Percentiles rank a stretch among this genome's conserved stretches.
phyloP scores from a whole-genome alignment of 2,797 vertebrate species.

The Pangasius macronema region DNA sequence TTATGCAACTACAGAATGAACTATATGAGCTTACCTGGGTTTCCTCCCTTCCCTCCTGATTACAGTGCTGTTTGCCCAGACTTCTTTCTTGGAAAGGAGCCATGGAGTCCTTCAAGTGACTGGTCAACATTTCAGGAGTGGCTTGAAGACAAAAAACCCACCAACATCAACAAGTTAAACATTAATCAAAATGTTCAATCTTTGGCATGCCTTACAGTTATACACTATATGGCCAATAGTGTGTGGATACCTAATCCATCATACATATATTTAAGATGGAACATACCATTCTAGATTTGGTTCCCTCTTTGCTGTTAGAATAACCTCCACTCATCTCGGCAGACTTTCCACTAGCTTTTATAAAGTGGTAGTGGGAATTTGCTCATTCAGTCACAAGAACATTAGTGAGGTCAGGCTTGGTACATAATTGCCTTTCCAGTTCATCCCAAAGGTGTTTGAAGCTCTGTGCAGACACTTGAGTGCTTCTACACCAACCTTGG shows the following conservation, averaged over 20 bases:
- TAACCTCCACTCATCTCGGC: too few relatives aligned
- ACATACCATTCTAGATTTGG: not conserved
- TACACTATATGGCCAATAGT: not conserved
- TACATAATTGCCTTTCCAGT: not conserved
- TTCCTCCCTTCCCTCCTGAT: constrained; percentile 9
- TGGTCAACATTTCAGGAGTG: constrained; percentile 75
- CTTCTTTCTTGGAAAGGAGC: constrained; percentile 78
- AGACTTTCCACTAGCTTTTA: not conserved
- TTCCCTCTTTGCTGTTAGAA: not conserved
- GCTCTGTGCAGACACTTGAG: not conserved
- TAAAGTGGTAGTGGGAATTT: not conserved
- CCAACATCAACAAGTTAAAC: constrained; percentile 78
- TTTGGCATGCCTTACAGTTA: not conserved
- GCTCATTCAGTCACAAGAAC: not conserved
- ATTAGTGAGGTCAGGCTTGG: not conserved
- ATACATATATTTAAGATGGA: not conserved
- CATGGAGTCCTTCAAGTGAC: constrained; percentile 75
- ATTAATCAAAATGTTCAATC: not conserved
- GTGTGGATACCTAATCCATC: not conserved
- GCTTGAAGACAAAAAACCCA: constrained; percentile 75
- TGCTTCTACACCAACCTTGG: not conserved
- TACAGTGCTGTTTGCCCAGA: constrained; percentile 78
- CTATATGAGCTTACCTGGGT: not conserved
- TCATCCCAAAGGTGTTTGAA: not conserved
- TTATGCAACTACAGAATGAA: not conserved